These are phyloP conservation scores for Diploscapter pachys DNA, from an alignment of 1,140 invertebrate genomes.

Conservation along the genomic window DNA sequence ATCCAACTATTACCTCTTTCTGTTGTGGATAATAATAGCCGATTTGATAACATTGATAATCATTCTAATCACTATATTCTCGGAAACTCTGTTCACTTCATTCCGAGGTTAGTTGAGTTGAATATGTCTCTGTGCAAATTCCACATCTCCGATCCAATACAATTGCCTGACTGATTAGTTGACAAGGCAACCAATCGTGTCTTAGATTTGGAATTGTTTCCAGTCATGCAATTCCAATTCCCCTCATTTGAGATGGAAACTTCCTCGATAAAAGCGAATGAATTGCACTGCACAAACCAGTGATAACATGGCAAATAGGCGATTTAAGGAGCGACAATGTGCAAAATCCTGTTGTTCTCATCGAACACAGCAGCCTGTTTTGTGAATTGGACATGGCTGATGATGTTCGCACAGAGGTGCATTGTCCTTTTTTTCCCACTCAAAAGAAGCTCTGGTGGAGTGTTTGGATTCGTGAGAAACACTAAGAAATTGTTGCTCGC, in stretches of 20 bases:
- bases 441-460: slow-evolving; percentile 15
- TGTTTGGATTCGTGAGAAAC: slow-evolving; percentile 8
- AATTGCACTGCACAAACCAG: background rate
- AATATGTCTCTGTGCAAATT: background rate
- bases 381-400: slow-evolving; percentile 31
- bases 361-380: slow-evolving; percentile 30
- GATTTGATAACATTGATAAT: slow-evolving; percentile 2
- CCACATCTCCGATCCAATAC: too few species aligned
- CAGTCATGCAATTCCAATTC: too few species aligned
- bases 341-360: slow-evolving; percentile 25
- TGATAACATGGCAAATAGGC: background rate
- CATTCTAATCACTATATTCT: background rate
- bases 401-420: slow-evolving; percentile 31
- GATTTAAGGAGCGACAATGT: slow-evolving; percentile 21
- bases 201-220: too few species aligned
- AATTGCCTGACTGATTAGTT: too few species aligned
- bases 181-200: too few species aligned
- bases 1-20: slow-evolving; percentile 16
- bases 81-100: slow-evolving; percentile 9
- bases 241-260: too few species aligned
- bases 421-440: slow-evolving; percentile 25
- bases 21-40: slow-evolving; percentile 1
- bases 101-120: slow-evolving; percentile 8
- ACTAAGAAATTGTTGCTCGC: slow-evolving; percentile 14
- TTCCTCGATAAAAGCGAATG: background rate